Evolutionary conservation across 2,113 vertebrate species (phyloP).

Genomic region (Ibidorhyncha struthersii): DNA sequence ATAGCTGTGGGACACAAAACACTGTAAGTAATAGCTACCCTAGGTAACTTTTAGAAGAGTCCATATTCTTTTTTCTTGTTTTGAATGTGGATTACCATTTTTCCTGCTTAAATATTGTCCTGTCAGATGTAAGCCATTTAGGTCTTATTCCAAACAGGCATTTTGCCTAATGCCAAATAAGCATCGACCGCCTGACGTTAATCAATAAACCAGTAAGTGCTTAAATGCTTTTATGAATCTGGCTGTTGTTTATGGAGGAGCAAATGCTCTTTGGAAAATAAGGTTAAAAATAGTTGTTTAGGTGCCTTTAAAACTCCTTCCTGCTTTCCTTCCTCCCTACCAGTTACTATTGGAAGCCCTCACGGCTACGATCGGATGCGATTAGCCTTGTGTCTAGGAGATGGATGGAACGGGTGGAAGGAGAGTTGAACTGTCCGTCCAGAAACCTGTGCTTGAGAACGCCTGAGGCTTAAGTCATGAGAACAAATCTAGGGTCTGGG

Average conservation of each 20-base stretch:
- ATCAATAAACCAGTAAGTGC: neutral
- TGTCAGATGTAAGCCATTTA: neutral
- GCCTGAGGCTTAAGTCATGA: neutral
- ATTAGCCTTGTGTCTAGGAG: neutral
- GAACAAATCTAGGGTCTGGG: neutral
- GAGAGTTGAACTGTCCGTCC: neutral
- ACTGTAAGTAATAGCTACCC: neutral
- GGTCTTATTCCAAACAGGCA: neutral
- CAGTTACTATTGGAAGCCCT: neutral
- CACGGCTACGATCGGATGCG: rapidly evolving
- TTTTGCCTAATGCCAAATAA: neutral
- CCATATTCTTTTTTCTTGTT: neutral
- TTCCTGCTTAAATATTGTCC: neutral
- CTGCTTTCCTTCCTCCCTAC: neutral
- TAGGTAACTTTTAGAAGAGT: neutral
- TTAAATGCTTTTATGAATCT: neutral
- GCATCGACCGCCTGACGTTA: rapidly evolving
- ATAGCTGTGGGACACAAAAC: neutral
- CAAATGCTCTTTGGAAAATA: neutral
- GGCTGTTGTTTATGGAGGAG: neutral
- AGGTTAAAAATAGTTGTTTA: neutral
- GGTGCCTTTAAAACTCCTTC: neutral
- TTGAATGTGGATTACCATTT: neutral
- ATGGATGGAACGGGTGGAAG: neutral
- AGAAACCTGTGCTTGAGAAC: neutral